Base-by-base conservation (phyloP, 64 coral and sea anemone genomes). In the Porites australiensis region DNA sequence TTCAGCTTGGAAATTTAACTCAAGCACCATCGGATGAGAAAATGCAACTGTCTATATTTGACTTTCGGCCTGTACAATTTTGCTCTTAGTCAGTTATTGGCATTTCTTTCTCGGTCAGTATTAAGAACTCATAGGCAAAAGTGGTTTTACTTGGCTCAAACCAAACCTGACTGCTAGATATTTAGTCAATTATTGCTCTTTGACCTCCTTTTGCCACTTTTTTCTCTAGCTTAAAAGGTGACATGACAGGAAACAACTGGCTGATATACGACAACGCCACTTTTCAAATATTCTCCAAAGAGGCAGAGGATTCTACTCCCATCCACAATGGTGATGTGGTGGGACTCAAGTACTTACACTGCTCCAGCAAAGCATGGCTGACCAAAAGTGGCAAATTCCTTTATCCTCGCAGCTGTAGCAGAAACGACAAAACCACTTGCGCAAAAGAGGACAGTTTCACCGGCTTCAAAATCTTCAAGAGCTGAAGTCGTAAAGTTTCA, bases 401-500 rank as follows among this genome's bases (percentile, higher is more conserved):
- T 19, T 94, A 94, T 51, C 12, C 87, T 3, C 57, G 88, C 2
- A 53, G 51, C 11, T 95, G 93, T 43, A 78, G 58, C 20, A 12
- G 13, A 8, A 18, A 18, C 64, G 52, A 53, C 51, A 95, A 95
- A 62, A 50, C 45, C 0, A 52, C 69, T 1, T 95, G 93, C 18
- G 93, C 88, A 20, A 61, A 65, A 4, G 78, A 54, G 8, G 71
- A 77, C 43, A 47, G 45, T 0, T 20, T n/a, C 2, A 62, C 77
- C 19, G 93, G 93, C 12, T 95, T 95, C 62, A 79, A 95, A 27
- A 87, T 95, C 49, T 95, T 90, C 74, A 95, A 95, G 72, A 75
- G 18, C 43, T 14, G 14, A 9, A 23, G 15, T 45, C 49, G 45
- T 15, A 5, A 49, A 18, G 72, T 49, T 48, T 3, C 22, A 8